Evolutionary conservation across 2,797 vertebrate genomes (phyloP).

Genomic region (Onychomys torridus): DNA sequence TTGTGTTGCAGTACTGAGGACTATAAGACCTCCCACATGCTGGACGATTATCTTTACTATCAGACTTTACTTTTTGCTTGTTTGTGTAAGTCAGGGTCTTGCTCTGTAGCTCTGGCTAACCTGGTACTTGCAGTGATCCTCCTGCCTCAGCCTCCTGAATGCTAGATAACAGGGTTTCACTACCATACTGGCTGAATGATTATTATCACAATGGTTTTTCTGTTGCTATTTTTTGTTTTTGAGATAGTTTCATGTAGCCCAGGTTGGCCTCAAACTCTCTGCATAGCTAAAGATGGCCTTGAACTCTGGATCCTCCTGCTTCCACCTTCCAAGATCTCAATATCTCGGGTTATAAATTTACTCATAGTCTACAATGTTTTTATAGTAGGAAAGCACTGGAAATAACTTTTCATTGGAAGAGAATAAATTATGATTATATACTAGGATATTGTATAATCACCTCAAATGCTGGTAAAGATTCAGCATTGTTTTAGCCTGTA

Average conservation of each 20-base stretch:
- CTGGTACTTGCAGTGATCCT: neutral
- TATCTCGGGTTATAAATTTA: neutral
- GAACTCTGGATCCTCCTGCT: neutral
- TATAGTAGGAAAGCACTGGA: constrained; percentile 31
- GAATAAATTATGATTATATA: constrained; percentile 44
- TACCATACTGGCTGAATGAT: constrained; percentile 9
- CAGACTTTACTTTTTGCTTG: neutral
- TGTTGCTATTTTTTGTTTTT: neutral
- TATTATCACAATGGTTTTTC: constrained; percentile 12
- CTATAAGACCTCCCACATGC: neutral
- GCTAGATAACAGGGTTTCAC: neutral
- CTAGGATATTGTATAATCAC: constrained; percentile 26
- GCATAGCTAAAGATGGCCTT: neutral
- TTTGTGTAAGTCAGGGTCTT: neutral
- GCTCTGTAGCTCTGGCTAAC: neutral
- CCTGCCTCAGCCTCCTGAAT: neutral
- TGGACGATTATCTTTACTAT: neutral
- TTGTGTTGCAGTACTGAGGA: neutral
- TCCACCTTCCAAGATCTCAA: neutral
- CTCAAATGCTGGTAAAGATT: constrained; percentile 60
- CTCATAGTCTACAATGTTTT: neutral
- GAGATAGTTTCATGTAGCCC: neutral
- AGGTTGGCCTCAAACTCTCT: neutral
- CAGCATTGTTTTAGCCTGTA: constrained; percentile 54
- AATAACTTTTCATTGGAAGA: constrained; percentile 44